Conservation (phyloP, 2,797 vertebrate species). For the Pantherophis vulpinus region DNA sequence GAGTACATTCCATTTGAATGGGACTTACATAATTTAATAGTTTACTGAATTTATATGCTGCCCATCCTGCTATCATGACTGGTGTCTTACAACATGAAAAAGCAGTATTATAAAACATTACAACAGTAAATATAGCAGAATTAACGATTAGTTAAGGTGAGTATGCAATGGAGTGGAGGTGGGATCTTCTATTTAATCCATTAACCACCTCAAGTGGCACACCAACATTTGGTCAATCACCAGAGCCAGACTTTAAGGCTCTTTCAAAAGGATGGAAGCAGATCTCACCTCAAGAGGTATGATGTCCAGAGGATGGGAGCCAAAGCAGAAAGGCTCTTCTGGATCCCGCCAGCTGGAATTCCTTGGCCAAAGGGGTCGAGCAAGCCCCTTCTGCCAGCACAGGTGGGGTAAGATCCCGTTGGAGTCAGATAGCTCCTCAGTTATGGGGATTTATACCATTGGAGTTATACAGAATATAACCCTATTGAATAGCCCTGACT, state of each 20-base stretch:
- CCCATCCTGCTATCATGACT: too few relatives aligned
- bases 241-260: neutral
- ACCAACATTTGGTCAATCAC: neutral
- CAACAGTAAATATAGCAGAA: neutral
- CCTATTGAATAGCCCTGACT: neutral
- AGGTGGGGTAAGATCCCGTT: too few relatives aligned
- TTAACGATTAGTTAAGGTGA: neutral
- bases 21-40: neutral
- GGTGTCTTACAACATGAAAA: neutral
- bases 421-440: neutral
- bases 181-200: neutral
- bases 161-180: neutral
- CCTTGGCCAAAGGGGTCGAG: neutral
- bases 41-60: neutral
- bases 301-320: neutral
- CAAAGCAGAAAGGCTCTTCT: neutral
- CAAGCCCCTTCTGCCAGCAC: neutral
- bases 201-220: neutral
- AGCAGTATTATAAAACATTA: neutral
- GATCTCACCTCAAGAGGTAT: neutral
- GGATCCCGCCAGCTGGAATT: neutral
- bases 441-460: neutral
- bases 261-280: neutral
- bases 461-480: neutral
- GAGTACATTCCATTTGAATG: neutral